Base-by-base conservation (phyloP, 92 coral and sea anemone genomes). In the Umimayanthus kanabou region DNA sequence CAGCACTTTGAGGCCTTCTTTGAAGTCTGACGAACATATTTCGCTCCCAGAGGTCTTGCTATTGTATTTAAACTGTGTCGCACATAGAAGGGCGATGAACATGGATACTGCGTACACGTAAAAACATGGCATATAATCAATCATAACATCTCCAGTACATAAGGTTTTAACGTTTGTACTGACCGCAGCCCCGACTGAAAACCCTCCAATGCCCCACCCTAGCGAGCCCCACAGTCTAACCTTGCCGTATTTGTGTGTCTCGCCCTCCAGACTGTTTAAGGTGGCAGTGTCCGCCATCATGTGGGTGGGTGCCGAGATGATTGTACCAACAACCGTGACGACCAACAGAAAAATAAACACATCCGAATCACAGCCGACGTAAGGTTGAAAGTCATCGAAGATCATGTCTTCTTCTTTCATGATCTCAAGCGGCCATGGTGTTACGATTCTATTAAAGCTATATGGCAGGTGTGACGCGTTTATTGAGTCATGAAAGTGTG, bases 201-300 rank as follows among this genome's bases (percentile, higher is more conserved):
- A 97, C 18, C 98, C 98, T 18, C 98, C 99, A 50, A 97, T 87
- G 0, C 99, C 99, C 95, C 98, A 95, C 23, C 99, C 99, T 37
- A 95, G 89, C 25, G 99, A 97, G 22, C 99, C 99, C 98, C 98
- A 97, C 77, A 97, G 92, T 9, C 99, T 91, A 49, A 95, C 94
- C 70, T 89, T 79, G 45, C 99, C 99, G 55, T 97, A 97, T 83
- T 94, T 97, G 76, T 95, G 98, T 6, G 96, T 89, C 76, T 96
- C 94, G 15, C 95, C 94, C 20, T 91, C 91, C 20, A 97, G 97
- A 72, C 90, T 94, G 61, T 91, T 94, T 79, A 97, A 91, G 11
- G 99, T 95, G 15, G 97, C 99, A 0, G 98, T 92, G 81, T 97
- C 99, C 33, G 95, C 99, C 90, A 97, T 89, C 85, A 92, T 91